Evolutionary conservation across 2,113 vertebrate genomes (phyloP), one percentile per base, ranked within the genome.

Genomic region (Piaya cayana): DNA sequence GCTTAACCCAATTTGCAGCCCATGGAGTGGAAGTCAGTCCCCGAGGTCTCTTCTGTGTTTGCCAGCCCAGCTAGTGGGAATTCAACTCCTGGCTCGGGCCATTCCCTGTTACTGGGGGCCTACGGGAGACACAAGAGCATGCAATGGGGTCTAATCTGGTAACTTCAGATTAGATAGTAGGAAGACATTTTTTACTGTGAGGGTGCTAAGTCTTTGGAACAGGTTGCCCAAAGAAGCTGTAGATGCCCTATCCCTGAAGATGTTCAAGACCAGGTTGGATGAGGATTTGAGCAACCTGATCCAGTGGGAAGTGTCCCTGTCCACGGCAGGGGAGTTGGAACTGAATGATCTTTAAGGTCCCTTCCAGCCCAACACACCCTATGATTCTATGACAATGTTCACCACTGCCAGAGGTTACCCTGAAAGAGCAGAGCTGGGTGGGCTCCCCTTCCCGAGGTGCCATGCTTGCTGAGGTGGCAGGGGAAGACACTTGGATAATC

Each of bases 401-500:
- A 18, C 37, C 12, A 3, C 26, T 58, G 77, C 29, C 37, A 34
- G 52, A 65, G 23, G 18, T 17, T 5, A 50, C 11, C 26, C 15
- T 3, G 0, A 65, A 87, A 36, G 12, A 62, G 36, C 3, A 42
- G 15, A 32, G 50, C 30, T 49, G 39, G n/a, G 36, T 12, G 56
- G 23, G 36, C 45, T 70, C 42, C 65, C 39, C 36, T 12, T 64
- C 17, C 25, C 23, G 36, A 37, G 45, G 14, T 60, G 22, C 19
- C 22, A 15, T 1, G 0, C 67, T 49, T 5, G 2, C 19, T 6
- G 6, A 14, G 13, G 9, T 0, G 26, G 11, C 11, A 59, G 27
- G 13, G 37, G 53, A 72, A 39, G 16, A n/a, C 23, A 22, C 30
- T 32, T 0, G 0, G n/a, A 27, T n/a, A 63, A 37, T 58, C 23